These are phyloP conservation scores for Ivindomyrus marchei DNA, from an alignment of 2,113 vertebrate genomes.

Conservation along the genomic window DNA sequence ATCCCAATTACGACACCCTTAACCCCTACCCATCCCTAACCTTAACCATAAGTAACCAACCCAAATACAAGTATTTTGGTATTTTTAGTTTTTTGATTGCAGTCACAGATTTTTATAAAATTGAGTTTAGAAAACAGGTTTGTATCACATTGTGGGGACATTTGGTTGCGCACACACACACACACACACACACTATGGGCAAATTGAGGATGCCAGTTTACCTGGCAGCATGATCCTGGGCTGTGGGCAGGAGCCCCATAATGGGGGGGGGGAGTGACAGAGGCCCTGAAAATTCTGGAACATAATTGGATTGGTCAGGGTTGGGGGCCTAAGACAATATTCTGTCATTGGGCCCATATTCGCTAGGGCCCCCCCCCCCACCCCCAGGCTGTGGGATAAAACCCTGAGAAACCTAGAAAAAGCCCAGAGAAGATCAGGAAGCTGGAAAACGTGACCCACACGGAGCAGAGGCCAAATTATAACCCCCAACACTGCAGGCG, in stretches of 20 bases:
- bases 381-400: background rate
- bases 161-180: too few relatives aligned
- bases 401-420: background rate
- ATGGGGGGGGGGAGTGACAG: background rate
- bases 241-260: background rate
- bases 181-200: background rate
- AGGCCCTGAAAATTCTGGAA: background rate
- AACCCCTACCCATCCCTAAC: too few relatives aligned
- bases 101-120: too few relatives aligned
- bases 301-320: background rate
- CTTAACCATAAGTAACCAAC: too few relatives aligned
- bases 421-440: background rate
- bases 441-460: background rate
- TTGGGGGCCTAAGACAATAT: background rate
- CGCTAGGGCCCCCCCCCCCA: background rate
- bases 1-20: too few relatives aligned
- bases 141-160: too few relatives aligned
- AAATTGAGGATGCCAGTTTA: background rate
- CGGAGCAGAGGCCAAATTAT: background rate
- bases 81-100: too few relatives aligned
- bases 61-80: too few relatives aligned
- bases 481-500: background rate
- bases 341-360: background rate
- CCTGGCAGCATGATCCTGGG: background rate
- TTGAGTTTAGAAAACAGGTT: too few relatives aligned